A percentile compares a stretch with the other conserved stretches of the same genome.
phyloP scores from a whole-genome alignment of 2,888 invertebrate species.

The Rotaria sp. region DNA sequence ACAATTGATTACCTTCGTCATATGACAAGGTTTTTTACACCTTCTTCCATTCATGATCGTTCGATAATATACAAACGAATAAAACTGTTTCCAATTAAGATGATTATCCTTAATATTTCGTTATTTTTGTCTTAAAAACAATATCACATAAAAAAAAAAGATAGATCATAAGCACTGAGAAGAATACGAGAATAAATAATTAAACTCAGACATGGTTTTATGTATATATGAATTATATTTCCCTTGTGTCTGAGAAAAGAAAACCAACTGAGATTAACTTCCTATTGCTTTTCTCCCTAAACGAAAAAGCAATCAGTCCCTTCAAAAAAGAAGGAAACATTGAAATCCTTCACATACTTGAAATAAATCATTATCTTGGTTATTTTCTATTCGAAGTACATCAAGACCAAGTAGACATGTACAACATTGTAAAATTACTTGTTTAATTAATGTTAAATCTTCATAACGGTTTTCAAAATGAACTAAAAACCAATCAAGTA shows the following conservation, averaged over 20 bases:
- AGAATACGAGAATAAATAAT: not conserved
- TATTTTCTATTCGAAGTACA: not conserved
- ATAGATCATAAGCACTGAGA: not conserved
- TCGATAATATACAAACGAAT: not conserved
- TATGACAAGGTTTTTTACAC: conserved; percentile 8
- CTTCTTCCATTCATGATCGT: not conserved
- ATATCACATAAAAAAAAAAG: too few relatives aligned
- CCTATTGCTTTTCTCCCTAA: not conserved
- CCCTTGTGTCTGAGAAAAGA: not conserved
- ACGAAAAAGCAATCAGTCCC: not conserved
- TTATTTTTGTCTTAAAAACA: not conserved
- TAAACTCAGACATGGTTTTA: not conserved
- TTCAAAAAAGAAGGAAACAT: too few relatives aligned
- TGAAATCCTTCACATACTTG: not conserved
- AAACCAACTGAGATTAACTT: too few relatives aligned
- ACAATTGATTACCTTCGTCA: conserved; percentile 22
- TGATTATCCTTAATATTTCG: not conserved
- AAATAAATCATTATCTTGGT: not conserved
- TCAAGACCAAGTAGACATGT: not conserved
- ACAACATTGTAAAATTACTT: conserved; percentile 22
- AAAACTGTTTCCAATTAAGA: not conserved
- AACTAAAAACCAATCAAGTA: not conserved
- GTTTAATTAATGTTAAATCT: not conserved
- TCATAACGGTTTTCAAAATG: not conserved
- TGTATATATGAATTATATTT: not conserved